Conservation (phyloP, 2,888 invertebrate species). For the Micoletzkya japonica region DNA sequence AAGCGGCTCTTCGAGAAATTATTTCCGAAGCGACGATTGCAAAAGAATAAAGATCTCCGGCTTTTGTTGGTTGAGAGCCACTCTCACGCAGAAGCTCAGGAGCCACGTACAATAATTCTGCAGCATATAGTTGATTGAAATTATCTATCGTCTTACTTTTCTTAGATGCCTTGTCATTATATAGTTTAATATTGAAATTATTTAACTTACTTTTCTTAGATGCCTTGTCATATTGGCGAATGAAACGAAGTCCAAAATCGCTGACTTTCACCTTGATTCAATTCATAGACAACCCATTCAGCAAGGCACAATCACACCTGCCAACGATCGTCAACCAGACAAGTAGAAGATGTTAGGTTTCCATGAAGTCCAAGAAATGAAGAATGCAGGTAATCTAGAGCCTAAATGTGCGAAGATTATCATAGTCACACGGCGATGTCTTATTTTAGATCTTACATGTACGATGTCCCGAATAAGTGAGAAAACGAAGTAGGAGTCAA, state of each 20-base stretch:
- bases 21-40: constrained; percentile 12
- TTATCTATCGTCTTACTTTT: constrained; percentile 2
- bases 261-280: background rate
- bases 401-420: background rate
- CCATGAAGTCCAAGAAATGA: constrained; percentile 6
- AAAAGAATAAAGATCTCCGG: background rate
- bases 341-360: background rate
- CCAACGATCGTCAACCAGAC: constrained; percentile 15
- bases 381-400: background rate
- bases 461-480: constrained; percentile 8
- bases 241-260: constrained; percentile 1
- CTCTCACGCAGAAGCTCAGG: background rate
- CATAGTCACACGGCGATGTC: background rate
- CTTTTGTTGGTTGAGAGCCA: background rate
- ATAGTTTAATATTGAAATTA: background rate
- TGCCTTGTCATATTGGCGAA: background rate
- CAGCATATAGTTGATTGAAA: background rate
- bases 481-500: constrained; percentile 17
- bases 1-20: background rate
- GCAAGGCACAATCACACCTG: background rate
- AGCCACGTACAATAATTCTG: background rate
- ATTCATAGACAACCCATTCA: background rate
- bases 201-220: constrained; percentile 7
- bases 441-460: background rate
- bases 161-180: background rate